phyloP scores from a whole-genome alignment of 1,140 invertebrate species.

The Drosophila navojoa region DNA sequence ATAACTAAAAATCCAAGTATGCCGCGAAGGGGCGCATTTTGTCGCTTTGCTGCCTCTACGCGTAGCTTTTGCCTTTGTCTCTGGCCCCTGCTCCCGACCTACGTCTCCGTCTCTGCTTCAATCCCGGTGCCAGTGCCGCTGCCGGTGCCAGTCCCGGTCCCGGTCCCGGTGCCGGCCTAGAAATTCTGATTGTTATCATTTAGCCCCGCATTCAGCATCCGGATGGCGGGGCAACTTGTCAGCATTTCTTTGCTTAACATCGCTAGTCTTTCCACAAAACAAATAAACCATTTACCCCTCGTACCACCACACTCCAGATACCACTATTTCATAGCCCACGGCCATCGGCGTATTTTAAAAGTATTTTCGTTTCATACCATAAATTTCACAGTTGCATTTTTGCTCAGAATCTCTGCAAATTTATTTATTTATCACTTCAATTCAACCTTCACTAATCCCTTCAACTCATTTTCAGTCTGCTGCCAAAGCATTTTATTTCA shows the following conservation, averaged over 20 bases:
- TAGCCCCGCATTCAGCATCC: slow-evolving; percentile 4
- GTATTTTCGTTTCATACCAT: too few species aligned
- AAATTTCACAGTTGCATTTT: neutral
- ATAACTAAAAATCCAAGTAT: slow-evolving; percentile 19
- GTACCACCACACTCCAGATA: too few species aligned
- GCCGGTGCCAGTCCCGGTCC: too few species aligned
- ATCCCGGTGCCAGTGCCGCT: neutral
- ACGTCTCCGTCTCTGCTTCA: neutral
- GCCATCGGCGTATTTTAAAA: too few species aligned
- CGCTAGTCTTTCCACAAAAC: neutral
- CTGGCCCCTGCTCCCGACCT: neutral
- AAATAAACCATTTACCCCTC: slow-evolving; percentile 6
- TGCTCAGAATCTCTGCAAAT: neutral
- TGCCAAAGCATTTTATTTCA: too few species aligned
- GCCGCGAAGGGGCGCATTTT: slow-evolving; percentile 6
- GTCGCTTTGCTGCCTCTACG: neutral
- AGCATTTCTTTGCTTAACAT: slow-evolving; percentile 1
- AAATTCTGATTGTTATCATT: slow-evolving; percentile 26
- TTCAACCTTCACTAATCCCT: too few species aligned
- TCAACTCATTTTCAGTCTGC: too few species aligned
- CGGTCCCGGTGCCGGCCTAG: neutral
- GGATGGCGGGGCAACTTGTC: slow-evolving; percentile 5
- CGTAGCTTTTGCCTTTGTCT: too few species aligned
- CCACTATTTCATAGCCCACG: too few species aligned
- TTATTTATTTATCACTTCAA: too few species aligned